Evolutionary conservation across 1,140 invertebrate genomes (phyloP).

Genomic region (Drosophila bocqueti): DNA sequence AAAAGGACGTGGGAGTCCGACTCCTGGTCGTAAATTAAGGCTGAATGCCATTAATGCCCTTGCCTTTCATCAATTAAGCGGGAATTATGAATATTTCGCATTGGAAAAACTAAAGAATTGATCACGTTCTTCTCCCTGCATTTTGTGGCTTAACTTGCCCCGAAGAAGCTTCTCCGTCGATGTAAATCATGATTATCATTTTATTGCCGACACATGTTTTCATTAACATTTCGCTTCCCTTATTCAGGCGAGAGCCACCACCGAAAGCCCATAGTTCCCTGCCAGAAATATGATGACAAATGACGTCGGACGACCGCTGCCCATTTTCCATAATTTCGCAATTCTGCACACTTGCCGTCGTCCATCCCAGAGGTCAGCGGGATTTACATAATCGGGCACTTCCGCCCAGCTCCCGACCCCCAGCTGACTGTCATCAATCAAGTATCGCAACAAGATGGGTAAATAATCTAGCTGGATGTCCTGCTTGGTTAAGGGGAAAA

Average conservation of each 20-base stretch:
- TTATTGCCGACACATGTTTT: slow-evolving; percentile 79
- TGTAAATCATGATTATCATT: slow-evolving; percentile 80
- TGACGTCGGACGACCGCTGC: slow-evolving; percentile 53
- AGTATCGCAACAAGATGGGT: slow-evolving; percentile 36
- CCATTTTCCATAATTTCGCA: slow-evolving; percentile 75
- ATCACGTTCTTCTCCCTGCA: slow-evolving; percentile 47
- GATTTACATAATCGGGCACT: slow-evolving; percentile 70
- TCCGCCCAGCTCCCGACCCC: slow-evolving; percentile 8
- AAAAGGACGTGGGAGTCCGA: not conserved
- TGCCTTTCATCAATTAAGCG: slow-evolving; percentile 43
- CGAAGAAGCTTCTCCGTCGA: slow-evolving; percentile 18
- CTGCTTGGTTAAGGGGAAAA: not conserved
- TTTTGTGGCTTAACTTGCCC: slow-evolving; percentile 22
- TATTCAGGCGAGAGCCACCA: slow-evolving; percentile 4
- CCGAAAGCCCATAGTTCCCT: slow-evolving; percentile 25
- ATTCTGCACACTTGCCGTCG: slow-evolving; percentile 71
- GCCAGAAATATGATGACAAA: slow-evolving; percentile 62
- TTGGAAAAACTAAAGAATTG: slow-evolving; percentile 25
- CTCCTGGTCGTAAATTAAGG: slow-evolving; percentile 20
- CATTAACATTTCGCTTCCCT: slow-evolving; percentile 55
- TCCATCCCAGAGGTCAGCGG: slow-evolving; percentile 52
- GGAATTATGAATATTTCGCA: slow-evolving; percentile 50
- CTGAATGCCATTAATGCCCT: slow-evolving; percentile 32
- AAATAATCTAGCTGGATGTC: slow-evolving; percentile 8
- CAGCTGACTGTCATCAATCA: slow-evolving; percentile 60